Evolutionary conservation across 2,113 vertebrate species (phyloP).

Genomic region (Lagopus muta): DNA sequence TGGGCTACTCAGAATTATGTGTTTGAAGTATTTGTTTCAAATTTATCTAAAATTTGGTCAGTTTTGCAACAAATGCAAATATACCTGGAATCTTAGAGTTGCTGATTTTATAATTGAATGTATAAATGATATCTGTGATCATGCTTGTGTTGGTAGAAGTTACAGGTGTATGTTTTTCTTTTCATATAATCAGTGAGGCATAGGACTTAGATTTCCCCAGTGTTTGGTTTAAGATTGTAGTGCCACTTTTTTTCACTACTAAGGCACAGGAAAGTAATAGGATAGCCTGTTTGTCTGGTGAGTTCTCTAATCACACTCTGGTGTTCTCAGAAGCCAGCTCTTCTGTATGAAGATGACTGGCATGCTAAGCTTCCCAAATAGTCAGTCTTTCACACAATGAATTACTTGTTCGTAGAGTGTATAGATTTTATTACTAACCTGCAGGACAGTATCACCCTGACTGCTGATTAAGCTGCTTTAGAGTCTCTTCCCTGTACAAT

Average conservation of each 20-base stretch:
- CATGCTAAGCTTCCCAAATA: not conserved
- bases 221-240: not conserved
- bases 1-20: not conserved
- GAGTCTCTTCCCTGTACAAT: not conserved
- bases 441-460: not conserved
- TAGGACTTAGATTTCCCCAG: not conserved
- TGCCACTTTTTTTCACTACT: not conserved
- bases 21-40: not conserved
- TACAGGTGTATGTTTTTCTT: not conserved
- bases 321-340: not conserved
- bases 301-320: not conserved
- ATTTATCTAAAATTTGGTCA: not conserved
- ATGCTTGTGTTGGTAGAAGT: not conserved
- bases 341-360: not conserved
- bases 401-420: not conserved
- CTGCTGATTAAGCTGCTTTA: not conserved
- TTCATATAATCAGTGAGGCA: not conserved
- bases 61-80: not conserved
- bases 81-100: not conserved
- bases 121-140: not conserved
- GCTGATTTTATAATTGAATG: not conserved
- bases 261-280: not conserved
- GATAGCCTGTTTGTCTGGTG: not conserved
- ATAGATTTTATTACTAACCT: constrained; percentile 18
- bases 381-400: not conserved